phyloP scores from a whole-genome alignment of 1,140 invertebrate species.

The Ips nitidus region DNA sequence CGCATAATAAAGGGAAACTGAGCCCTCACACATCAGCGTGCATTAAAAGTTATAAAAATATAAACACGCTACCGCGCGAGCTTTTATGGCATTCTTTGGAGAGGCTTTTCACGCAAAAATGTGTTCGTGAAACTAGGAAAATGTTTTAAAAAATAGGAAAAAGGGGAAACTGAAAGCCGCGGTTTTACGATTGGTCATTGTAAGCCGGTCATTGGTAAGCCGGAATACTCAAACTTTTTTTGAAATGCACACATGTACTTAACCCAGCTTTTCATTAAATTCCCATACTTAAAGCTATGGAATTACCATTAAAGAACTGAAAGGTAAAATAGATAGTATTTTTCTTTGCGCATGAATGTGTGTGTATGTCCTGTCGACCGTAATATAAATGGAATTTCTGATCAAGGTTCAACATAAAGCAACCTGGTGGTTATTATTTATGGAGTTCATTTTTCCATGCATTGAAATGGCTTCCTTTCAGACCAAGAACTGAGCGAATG shows the following conservation, averaged over 20 bases:
- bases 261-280: no score
- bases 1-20: conserved; percentile 2
- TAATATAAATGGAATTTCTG: not conserved
- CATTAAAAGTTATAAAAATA: conserved; percentile 25
- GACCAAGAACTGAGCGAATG: not conserved
- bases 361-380: not conserved
- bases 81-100: conserved; percentile 16
- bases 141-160: conserved; percentile 7
- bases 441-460: not conserved
- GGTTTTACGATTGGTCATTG: no score
- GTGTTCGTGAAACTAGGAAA: conserved; percentile 16
- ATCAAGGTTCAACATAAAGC: not conserved
- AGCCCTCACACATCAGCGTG: conserved; percentile 4
- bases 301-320: no score
- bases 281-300: no score
- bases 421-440: not conserved
- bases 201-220: no score
- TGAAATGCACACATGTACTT: no score
- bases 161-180: not conserved
- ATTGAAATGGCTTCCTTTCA: not conserved
- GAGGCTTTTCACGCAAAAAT: conserved; percentile 20
- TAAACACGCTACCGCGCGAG: conserved; percentile 10
- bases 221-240: no score
- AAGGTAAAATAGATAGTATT: no score
- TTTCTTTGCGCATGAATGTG: no score